Percentiles rank a stretch among this genome's conserved stretches.
Evolutionary conservation across 1,140 invertebrate genomes (phyloP).

Genomic region (Caenorhabditis brenneri): DNA sequence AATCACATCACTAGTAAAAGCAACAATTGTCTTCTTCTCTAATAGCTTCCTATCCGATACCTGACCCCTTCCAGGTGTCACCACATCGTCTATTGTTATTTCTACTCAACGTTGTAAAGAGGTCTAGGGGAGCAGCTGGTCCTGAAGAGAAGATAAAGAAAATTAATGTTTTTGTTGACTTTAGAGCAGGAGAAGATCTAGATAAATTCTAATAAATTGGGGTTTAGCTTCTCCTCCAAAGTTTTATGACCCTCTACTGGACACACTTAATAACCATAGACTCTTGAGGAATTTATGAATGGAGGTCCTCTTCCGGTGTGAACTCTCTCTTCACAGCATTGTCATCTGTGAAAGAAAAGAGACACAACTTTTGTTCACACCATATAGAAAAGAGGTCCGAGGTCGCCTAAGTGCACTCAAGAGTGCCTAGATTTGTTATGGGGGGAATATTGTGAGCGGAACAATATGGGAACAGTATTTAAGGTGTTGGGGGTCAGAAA

Average conservation of each 20-base stretch:
- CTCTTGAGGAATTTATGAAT: background rate
- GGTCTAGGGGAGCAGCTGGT: background rate
- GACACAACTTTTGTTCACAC: background rate
- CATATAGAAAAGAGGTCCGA: background rate
- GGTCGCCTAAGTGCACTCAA: constrained; percentile 12
- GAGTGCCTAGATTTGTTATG: background rate
- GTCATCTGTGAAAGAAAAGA: background rate
- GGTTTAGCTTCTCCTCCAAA: background rate
- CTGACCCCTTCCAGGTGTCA: background rate
- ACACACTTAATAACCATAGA: constrained; percentile 6
- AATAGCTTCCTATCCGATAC: background rate
- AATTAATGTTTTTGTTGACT: constrained; percentile 19
- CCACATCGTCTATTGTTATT: background rate
- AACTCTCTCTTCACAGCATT: background rate
- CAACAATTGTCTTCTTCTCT: background rate
- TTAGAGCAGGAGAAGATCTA: background rate
- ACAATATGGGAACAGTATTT: background rate
- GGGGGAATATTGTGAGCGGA: background rate
- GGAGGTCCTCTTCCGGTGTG: background rate
- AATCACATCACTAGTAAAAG: background rate
- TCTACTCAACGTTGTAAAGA: background rate
- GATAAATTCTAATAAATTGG: background rate
- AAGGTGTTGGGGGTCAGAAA: no score
- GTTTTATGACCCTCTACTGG: background rate
- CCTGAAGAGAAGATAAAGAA: background rate